Evolutionary conservation across 2,888 invertebrate species (phyloP), one percentile per base, ranked within the genome.

Genomic region (Blastobasis adustella): DNA sequence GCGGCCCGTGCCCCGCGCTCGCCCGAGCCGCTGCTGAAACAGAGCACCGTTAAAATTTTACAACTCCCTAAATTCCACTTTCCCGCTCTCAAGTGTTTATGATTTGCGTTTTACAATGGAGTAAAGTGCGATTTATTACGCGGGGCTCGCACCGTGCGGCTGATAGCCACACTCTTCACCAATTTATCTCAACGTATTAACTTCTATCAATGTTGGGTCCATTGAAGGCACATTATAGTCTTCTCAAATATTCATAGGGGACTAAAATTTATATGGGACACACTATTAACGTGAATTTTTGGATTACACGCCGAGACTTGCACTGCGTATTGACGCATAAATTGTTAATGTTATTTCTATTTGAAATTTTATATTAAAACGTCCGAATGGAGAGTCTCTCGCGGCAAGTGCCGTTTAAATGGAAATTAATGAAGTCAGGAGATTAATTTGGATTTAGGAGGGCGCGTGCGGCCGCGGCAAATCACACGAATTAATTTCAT

Each of bases 11-110:
- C 23, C 23, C 23, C 23, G 23, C 23, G 23, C 23, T 23, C 23
- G 23, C 23, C 23, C 23, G 23, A 23, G 23, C 23, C 23, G 23
- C 23, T 23, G 23, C 23, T 23, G 2, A 23, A 23, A 23, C 23
- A 61, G 60, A 58, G 65, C 55, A 64, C 63, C 67, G 71, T 78
- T 76, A 75, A 77, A 74, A 69, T 77, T 76, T 75, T 70, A 77
- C 75, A 74, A 71, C 74, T 68, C 65, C 61, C 63, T 61, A 63
- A 69, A 66, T 63, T 61, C 56, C 58, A 56, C 54, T 62, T 62
- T 60, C 49, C 61, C 55, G 50, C 54, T 49, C 61, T 54, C 56
- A 44, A 50, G 37, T 50, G 60, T 61, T 49, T 45, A 47, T 44
- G 58, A 58, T 60, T 58, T 57, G 54, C 56, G 54, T 59, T 64